Base-by-base conservation (phyloP, 2,113 vertebrate species). In the Campylomormyrus numenius region DNA sequence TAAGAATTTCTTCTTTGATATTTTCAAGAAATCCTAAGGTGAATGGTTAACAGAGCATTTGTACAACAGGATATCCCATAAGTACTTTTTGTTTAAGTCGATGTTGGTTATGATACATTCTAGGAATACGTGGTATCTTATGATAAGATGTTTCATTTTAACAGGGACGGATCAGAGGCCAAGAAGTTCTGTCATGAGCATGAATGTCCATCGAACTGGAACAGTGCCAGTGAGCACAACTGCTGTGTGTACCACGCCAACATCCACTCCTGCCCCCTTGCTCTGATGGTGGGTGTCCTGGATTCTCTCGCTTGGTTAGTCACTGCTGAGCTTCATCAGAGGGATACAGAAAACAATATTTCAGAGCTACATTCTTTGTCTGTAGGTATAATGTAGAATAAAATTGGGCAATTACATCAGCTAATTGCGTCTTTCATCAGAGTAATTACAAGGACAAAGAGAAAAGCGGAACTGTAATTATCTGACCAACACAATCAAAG, bases 171-270 rank as follows among this genome's bases (percentile, higher is more conserved):
- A 7, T 95, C 95, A 85, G 94, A 21, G 13, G 92, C 95, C 45
- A 95, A 95, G 91, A 89, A 93, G 50, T 95, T 96, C 91, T 94
- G 94, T 87, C 86, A 95, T 15, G 94, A 97, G 89, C 92, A 93
- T 35, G 94, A 95, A 39, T 95, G 95, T 62, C 96, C 94, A 0
- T 80, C 92, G 27, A 95, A 96, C 90, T 95, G 94, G 95, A 96
- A 95, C 91, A 93, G 91, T 49, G 93, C 96, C 53, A 94, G 90
- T 19, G 94, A 93, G 89, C 93, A 96, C 92, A 96, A 96, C 94
- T 95, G 92, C 91, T 96, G 91, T 0, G 90, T 96, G 80, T 95
- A 96, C 92, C 93, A 94, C 5, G 91, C 90, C 87, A 96, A 96
- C 92, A 95, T 95, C 89, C 95, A 90, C 35, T 95, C 92, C 49